Evolutionary conservation across 2,113 vertebrate genomes (phyloP), one percentile per base, ranked within the genome.

Genomic region (Neomonachus schauinslandi): DNA sequence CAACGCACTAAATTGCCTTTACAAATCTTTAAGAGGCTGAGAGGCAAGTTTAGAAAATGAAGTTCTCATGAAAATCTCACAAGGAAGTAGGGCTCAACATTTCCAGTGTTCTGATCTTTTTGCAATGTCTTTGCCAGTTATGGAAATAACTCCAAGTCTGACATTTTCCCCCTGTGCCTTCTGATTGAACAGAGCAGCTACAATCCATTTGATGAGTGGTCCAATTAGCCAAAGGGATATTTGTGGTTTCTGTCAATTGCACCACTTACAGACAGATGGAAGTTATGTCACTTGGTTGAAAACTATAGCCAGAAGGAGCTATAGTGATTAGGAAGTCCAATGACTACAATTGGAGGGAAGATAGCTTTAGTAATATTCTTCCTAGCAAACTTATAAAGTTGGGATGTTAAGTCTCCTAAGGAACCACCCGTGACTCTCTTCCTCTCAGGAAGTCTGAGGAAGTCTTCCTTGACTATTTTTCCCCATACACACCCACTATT

Each of bases 11-110:
- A 77, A 72, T 71, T 33, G 31, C n/a, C 79, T 86, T 9, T 69
- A 59, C 39, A 95, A 90, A 71, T 87, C 69, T 91, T 36, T 81
- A 59, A 42, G 28, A 85, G 39, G 14, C 67, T 7, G 36, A 67
- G 59, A 94, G 83, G 12, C 18, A 77, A 55, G 22, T 61, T 95
- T 89, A 74, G 49, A 92, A 79, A 76, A 85, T 86, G 57, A 86
- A 51, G 26, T 69, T 83, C 53, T 90, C 22, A 0, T 21, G 46
- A 82, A 88, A 94, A 72, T 83, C 61, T 91, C 84, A 49, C 33
- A 76, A 51, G 57, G 42, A 69, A 8, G 4, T 36, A 42, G 1
- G 28, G 10, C 9, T 93, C 8, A 39, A 42, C 4, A 8, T 82
- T 76, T 63, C 57, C 59, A 85, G 0, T 18, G 24, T 76, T 93